Conservation (phyloP, 2,888 invertebrate genomes). For the Theristus sp. region DNA sequence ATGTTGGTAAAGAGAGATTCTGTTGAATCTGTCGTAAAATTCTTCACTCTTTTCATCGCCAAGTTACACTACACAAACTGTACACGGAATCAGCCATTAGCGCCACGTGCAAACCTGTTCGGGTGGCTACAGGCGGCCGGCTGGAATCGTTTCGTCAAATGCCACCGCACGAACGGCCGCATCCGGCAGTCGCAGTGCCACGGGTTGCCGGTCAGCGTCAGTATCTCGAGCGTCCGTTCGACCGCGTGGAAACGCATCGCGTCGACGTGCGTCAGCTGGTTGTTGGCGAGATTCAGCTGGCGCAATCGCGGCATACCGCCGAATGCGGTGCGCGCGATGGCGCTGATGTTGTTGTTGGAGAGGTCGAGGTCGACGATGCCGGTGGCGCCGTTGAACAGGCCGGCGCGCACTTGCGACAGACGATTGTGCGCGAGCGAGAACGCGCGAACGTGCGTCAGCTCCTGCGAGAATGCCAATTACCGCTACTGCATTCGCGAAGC, state of each 20-base stretch:
- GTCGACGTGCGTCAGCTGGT: not conserved
- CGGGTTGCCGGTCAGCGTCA: not conserved
- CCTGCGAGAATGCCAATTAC: too few species aligned
- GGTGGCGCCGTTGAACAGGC: not conserved
- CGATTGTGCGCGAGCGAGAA: not conserved
- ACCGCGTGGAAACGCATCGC: not conserved
- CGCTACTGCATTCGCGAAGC: too few species aligned
- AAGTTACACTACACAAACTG: too few species aligned
- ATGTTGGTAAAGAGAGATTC: too few species aligned
- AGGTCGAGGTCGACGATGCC: not conserved
- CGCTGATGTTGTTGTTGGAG: not conserved
- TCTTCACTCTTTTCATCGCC: too few species aligned
- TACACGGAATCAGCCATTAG: too few species aligned
- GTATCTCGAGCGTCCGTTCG: not conserved
- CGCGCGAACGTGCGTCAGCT: not conserved
- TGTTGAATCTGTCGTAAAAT: too few species aligned
- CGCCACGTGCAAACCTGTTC: too few species aligned
- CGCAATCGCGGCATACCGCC: not conserved
- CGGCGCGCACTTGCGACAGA: not conserved
- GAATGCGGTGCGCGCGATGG: not conserved
- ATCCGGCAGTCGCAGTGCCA: conserved; percentile 4
- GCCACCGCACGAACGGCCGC: not conserved
- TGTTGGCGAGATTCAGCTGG: not conserved
- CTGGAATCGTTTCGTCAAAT: not conserved
- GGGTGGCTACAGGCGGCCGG: not conserved